phyloP scores from a whole-genome alignment of 2,797 vertebrate species.

The Argya squamiceps region DNA sequence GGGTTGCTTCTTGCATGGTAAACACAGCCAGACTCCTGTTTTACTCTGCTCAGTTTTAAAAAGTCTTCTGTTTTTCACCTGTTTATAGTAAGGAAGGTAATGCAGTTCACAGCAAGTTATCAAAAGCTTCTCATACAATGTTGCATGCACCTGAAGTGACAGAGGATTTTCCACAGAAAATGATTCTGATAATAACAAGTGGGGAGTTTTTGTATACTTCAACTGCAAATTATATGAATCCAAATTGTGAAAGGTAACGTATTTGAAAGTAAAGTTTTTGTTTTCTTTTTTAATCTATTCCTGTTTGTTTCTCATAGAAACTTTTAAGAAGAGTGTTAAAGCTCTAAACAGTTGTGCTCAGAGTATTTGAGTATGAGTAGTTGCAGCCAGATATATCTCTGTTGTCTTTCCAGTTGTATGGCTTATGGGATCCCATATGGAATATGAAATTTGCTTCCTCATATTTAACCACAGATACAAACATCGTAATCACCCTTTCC shows the following conservation, averaged over 20 bases:
- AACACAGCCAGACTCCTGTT: neutral
- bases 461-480: neutral
- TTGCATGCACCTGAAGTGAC: neutral
- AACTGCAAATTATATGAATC: neutral
- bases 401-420: neutral
- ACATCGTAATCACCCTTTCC: neutral
- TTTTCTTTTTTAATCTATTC: neutral
- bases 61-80: neutral
- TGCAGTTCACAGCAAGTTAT: neutral
- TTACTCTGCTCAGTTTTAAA: neutral
- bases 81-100: neutral
- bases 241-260: too few relatives aligned
- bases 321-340: neutral
- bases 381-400: neutral
- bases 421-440: neutral
- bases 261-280: neutral
- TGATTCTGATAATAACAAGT: neutral
- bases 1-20: neutral
- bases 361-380: neutral
- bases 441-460: neutral
- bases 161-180: neutral
- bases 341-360: neutral
- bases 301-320: neutral
- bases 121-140: neutral
- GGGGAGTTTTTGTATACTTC: neutral